Conservation (phyloP, 1,140 invertebrate species). For the Megalonaias nervosa region DNA sequence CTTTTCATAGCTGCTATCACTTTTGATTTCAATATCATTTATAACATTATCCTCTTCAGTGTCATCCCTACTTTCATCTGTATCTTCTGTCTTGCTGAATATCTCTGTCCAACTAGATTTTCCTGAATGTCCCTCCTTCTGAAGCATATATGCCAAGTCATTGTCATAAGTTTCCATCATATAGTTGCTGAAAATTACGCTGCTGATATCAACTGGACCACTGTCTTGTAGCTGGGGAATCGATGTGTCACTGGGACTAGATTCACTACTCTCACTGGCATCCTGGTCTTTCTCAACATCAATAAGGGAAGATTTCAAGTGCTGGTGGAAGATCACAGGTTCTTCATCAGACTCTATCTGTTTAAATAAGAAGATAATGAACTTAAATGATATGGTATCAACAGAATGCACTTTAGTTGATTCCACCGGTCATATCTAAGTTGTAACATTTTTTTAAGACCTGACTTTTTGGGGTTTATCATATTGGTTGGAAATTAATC, state of each 20-base stretch:
- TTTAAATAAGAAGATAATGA: not conserved
- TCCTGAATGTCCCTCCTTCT: slow-evolving; percentile 1
- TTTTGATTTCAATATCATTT: too few species aligned
- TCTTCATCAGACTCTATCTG: slow-evolving; percentile 42
- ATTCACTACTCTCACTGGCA: slow-evolving; percentile 44
- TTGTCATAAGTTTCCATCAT: slow-evolving; percentile 22
- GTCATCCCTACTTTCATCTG: too few species aligned
- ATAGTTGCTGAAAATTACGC: not conserved
- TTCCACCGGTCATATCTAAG: too few species aligned
- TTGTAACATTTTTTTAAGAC: too few species aligned
- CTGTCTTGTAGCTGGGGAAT: not conserved
- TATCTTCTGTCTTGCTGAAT: too few species aligned
- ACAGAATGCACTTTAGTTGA: too few species aligned
- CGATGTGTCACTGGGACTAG: not conserved
- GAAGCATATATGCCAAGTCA: slow-evolving; percentile 28
- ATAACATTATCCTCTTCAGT: too few species aligned
- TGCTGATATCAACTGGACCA: not conserved
- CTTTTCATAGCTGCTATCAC: too few species aligned
- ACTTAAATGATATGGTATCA: too few species aligned
- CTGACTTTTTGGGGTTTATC: too few species aligned
- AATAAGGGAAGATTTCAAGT: slow-evolving; percentile 31
- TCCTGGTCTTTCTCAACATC: slow-evolving; percentile 60
- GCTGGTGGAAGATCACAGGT: slow-evolving; percentile 53
- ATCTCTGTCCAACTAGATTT: too few species aligned
- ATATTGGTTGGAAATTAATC: too few species aligned